Conservation (phyloP, 2,113 vertebrate species). For the Plestiodon gilberti region DNA sequence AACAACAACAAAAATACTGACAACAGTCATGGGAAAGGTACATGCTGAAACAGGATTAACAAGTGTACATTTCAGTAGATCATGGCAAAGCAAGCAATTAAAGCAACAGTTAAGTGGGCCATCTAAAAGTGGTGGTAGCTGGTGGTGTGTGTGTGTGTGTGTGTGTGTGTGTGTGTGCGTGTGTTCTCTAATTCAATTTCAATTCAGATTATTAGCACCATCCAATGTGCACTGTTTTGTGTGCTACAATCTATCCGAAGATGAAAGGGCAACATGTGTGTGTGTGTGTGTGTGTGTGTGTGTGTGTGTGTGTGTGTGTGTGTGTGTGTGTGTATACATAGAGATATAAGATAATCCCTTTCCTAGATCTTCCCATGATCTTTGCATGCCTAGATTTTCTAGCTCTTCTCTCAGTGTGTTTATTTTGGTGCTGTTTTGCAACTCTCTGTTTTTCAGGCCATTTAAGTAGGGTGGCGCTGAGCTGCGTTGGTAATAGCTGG, state of each 20-base stretch:
- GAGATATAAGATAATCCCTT: not conserved
- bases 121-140: not conserved
- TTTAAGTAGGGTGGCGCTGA: slow-evolving; percentile 44
- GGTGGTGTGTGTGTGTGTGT: not conserved
- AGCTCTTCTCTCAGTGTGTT: not conserved
- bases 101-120: not conserved
- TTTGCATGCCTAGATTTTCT: not conserved
- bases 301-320: not conserved
- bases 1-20: not conserved
- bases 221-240: not conserved
- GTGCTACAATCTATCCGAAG: slow-evolving; percentile 29
- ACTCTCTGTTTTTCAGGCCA: slow-evolving; percentile 2
- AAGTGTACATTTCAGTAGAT: slow-evolving; percentile 49
- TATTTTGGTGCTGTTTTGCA: not conserved
- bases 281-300: not conserved
- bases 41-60: slow-evolving; percentile 43
- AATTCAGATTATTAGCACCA: not conserved
- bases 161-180: not conserved
- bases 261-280: not conserved
- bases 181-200: not conserved
- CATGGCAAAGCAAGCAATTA: slow-evolving; percentile 16
- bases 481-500: slow-evolving; percentile 71
- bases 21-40: not conserved
- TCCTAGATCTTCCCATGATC: not conserved
- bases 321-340: not conserved